A percentile compares a stretch with the other conserved stretches of the same genome.
phyloP scores from a whole-genome alignment of 2,113 vertebrate species.

The Cephalopterus ornatus region DNA sequence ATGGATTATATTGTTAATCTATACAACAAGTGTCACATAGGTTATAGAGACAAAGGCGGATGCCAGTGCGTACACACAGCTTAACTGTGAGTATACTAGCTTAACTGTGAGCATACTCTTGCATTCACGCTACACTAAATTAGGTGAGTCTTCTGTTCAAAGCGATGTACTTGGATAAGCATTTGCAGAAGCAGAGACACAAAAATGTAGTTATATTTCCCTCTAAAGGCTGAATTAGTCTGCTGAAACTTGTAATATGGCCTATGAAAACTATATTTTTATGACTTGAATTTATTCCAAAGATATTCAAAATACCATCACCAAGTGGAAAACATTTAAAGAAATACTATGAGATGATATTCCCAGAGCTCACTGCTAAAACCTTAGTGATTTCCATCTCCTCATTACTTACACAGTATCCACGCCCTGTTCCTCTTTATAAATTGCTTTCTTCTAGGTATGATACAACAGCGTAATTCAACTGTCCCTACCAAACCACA shows the following conservation, averaged over 20 bases:
- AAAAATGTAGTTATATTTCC: background rate
- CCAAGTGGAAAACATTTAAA: background rate
- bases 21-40: background rate
- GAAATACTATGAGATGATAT: background rate
- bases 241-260: background rate
- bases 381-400: background rate
- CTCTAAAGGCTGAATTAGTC: background rate
- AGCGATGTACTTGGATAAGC: background rate
- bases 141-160: background rate
- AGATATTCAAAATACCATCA: background rate
- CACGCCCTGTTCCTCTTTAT: background rate
- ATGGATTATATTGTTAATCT: background rate
- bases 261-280: background rate
- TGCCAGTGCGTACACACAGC: rapidly evolving
- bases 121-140: background rate
- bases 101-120: background rate
- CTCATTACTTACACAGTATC: background rate
- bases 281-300: background rate
- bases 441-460: background rate
- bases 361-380: background rate
- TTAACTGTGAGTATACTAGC: background rate
- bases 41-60: background rate
- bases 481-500: background rate
- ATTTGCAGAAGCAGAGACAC: background rate
- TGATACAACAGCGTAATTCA: background rate